Conservation (phyloP, 2,888 invertebrate genomes). For the Hydrotaea diabolus region DNA sequence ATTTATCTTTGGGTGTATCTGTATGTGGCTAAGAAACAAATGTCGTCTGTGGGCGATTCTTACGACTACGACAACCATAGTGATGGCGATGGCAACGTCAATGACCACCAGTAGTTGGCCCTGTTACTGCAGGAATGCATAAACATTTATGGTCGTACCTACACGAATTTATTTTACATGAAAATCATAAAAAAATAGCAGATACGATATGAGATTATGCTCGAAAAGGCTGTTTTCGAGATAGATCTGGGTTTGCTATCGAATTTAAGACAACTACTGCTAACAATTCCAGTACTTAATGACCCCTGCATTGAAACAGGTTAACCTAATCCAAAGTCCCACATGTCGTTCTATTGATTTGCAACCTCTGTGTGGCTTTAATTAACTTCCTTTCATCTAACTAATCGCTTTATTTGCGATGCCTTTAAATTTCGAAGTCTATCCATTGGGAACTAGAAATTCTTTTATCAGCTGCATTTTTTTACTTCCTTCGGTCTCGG, state of each 20-base stretch:
- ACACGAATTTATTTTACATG: background rate
- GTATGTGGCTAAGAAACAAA: background rate
- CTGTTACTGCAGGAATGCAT: background rate
- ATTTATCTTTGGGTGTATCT: constrained; percentile 42
- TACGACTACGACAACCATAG: background rate
- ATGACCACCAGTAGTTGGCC: background rate
- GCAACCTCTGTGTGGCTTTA: no score
- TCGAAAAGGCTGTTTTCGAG: no score
- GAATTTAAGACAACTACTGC: no score
- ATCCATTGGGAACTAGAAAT: background rate
- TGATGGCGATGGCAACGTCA: background rate
- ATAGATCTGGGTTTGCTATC: no score
- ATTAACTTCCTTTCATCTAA: background rate
- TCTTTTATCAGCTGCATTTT: background rate
- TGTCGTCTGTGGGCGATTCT: background rate
- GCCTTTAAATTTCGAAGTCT: background rate
- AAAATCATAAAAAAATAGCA: background rate
- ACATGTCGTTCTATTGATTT: no score
- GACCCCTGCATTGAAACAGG: no score
- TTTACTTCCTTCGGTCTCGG: background rate
- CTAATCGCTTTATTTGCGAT: background rate
- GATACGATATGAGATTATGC: no score
- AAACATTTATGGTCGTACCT: background rate
- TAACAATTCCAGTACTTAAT: no score
- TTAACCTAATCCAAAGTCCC: no score